Evolutionary conservation across 1,140 invertebrate species (phyloP).

Genomic region (Drosophila pandora): DNA sequence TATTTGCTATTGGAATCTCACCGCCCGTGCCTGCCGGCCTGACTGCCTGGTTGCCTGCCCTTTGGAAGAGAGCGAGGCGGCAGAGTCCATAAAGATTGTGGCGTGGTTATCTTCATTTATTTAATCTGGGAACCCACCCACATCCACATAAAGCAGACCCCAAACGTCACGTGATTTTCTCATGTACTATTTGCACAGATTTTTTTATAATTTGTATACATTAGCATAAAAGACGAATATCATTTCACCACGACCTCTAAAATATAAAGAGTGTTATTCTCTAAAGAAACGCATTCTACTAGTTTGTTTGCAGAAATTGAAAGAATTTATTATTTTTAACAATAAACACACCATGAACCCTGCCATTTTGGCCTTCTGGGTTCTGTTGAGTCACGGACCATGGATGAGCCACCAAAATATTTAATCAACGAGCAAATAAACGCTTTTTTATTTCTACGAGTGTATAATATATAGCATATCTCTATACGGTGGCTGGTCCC

Average conservation of each 20-base stretch:
- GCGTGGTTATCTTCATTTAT: slow-evolving; percentile 18
- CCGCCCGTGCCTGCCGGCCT: neutral
- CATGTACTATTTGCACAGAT: slow-evolving; percentile 42
- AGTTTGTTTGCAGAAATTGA: neutral
- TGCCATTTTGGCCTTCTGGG: slow-evolving; percentile 1
- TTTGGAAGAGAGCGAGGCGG: neutral
- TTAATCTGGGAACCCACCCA: slow-evolving; percentile 31
- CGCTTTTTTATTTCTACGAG: slow-evolving; percentile 19
- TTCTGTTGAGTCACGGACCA: slow-evolving; percentile 34
- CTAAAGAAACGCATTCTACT: neutral
- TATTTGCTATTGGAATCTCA: slow-evolving; percentile 5
- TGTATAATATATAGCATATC: slow-evolving; percentile 46
- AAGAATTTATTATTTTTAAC: slow-evolving; percentile 18
- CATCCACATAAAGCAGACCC: slow-evolving; percentile 15
- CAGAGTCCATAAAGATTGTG: slow-evolving; percentile 45
- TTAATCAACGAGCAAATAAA: slow-evolving; percentile 31
- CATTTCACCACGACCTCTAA: slow-evolving; percentile 5
- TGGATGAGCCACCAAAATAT: slow-evolving; percentile 26
- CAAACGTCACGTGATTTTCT: slow-evolving; percentile 31
- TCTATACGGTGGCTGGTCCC: slow-evolving; percentile 28
- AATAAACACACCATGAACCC: slow-evolving; percentile 18
- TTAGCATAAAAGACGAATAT: slow-evolving; percentile 20
- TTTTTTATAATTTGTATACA: slow-evolving; percentile 40
- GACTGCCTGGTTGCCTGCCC: neutral
- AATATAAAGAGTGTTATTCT: slow-evolving; percentile 10